Evolutionary conservation across 2,113 vertebrate genomes (phyloP).

Genomic region (Tetraodon nigroviridis): DNA sequence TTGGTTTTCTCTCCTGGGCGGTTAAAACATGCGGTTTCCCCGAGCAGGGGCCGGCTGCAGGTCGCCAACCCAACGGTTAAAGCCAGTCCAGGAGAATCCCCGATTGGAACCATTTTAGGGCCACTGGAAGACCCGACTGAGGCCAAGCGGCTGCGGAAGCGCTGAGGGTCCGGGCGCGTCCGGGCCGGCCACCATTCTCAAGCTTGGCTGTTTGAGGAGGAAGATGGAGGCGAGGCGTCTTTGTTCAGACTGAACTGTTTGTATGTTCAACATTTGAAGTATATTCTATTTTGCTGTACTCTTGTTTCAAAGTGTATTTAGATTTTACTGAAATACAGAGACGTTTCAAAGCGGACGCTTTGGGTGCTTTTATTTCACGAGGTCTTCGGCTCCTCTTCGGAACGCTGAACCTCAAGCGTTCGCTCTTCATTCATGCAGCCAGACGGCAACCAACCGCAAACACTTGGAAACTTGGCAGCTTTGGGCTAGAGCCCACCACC

Average conservation of each 20-base stretch:
- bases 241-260: conserved; percentile 97
- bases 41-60: too few relatives aligned
- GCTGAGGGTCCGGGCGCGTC: too few relatives aligned
- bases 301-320: conserved; percentile 99
- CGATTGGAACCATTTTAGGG: too few relatives aligned
- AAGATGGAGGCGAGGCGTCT: conserved; percentile 77
- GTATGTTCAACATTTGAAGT: conserved; percentile 99
- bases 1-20: neutral
- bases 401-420: too few relatives aligned
- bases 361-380: neutral
- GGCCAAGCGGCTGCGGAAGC: too few relatives aligned
- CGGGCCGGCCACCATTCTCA: neutral
- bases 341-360: conserved; percentile 29
- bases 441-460: too few relatives aligned
- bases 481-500: too few relatives aligned
- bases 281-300: conserved; percentile 99
- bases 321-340: conserved; percentile 83
- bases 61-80: too few relatives aligned
- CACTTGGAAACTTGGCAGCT: too few relatives aligned
- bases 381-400: neutral
- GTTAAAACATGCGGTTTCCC: neutral
- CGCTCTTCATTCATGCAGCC: too few relatives aligned
- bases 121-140: too few relatives aligned
- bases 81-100: too few relatives aligned
- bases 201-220: conserved; percentile 44